Evolutionary conservation across 2,797 vertebrate genomes (phyloP), one percentile per base, ranked within the genome.

Genomic region (Tenualosa thibaudeaui): DNA sequence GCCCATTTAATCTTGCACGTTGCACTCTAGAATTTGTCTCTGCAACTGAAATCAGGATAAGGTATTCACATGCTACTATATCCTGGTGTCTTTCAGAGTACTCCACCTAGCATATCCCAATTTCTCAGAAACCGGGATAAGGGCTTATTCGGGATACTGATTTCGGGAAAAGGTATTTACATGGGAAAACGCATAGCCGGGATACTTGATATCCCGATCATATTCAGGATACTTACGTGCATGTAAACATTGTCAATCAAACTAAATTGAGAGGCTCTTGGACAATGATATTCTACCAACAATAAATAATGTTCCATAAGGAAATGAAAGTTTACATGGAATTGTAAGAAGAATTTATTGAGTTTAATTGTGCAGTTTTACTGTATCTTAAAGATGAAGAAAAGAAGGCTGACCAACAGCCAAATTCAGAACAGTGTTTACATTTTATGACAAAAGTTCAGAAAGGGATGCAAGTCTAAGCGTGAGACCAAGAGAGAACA

Each of bases 201-300:
- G 31, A 31, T 31, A 31, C 31, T 31, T 31, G 31, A 31, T 31
- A 31, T 31, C 31, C 31, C 31, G 31, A 31, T 31, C 31, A 31
- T 31, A 31, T 31, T 31, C 31, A 31, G 31, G 31, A 31, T 31
- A 31, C 31, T 31, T 31, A 31, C 0, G 31, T 31, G 31, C 31
- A 31, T 31, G 31, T 31, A 31, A 31, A 31, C 31, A 31, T 31
- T 0, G 31, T 31, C 31, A 31, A 31, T 83, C 56, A 13, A 85
- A 83, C 5, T 46, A 81, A 68, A 87, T 71, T 81, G 71, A 87
- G 26, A 19, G 6, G 5, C 84, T 85, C 46, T 58, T 82, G 82
- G 22, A 40, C 3, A 81, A 56, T 56, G 82, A 86, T 53, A 53
- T n/a, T 46, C 2, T 24, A 7, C 56, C 56, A 15, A n/a, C 4